Percentiles rank a stretch among this genome's conserved stretches.
Conservation (phyloP, 2,113 vertebrate genomes). For the Pomatorhinus ruficollis region DNA sequence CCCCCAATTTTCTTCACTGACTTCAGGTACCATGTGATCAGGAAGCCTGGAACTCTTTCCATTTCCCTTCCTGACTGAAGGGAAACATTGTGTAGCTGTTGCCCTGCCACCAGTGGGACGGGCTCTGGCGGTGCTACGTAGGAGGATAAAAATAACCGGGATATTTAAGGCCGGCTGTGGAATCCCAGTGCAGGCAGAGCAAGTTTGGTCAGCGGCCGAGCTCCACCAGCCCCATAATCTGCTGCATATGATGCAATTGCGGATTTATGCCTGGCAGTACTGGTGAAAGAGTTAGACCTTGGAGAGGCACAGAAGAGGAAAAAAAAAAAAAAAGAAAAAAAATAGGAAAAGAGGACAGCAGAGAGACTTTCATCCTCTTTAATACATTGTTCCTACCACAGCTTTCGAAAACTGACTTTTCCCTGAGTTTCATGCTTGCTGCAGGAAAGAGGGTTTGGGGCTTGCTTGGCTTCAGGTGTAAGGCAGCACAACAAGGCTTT, state of each 20-base stretch:
- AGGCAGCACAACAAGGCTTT: background rate
- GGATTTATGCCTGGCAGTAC: conserved; percentile 16
- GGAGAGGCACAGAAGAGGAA: background rate
- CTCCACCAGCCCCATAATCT: conserved; percentile 58
- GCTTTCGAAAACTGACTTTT: background rate
- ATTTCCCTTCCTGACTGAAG: conserved; percentile 94
- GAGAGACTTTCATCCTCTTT: background rate
- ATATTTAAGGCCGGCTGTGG: conserved; percentile 97
- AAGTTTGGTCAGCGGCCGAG: conserved; percentile 80
- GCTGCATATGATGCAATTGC: conserved; percentile 69
- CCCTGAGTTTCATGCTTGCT: fast-evolving
- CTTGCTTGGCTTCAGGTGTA: background rate
- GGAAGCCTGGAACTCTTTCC: conserved; percentile 93
- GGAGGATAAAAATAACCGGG: conserved; percentile 98
- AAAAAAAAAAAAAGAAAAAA: background rate
- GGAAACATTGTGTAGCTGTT: conserved; percentile 89
- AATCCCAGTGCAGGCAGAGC: conserved; percentile 90
- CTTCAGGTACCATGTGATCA: conserved; percentile 87
- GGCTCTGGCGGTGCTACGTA: conserved; percentile 85
- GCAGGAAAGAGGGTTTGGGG: fast-evolving
- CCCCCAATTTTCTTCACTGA: conserved; percentile 77
- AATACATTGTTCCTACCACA: background rate
- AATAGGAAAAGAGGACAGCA: fast-evolving
- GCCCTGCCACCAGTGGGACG: conserved; percentile 80
- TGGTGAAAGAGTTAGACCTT: conserved; percentile 37